Evolutionary conservation across 2,113 vertebrate species (phyloP).

Genomic region (Mustela nigripes): DNA sequence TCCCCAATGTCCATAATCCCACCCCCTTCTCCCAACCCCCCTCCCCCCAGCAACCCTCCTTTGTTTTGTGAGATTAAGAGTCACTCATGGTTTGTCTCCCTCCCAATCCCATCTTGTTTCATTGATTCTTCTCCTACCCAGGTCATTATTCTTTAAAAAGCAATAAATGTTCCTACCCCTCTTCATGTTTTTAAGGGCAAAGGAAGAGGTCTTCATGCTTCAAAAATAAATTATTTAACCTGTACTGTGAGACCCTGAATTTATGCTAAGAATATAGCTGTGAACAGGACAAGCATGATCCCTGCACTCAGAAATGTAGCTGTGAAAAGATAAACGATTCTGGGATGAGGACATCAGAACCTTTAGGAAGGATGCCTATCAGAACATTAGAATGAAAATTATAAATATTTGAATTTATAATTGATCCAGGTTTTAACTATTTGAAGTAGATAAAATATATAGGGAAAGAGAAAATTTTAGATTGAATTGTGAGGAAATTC

Average conservation of each 20-base stretch:
- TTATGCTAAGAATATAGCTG: neutral
- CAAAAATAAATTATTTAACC: neutral
- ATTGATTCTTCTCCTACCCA: no score
- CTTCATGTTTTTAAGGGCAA: neutral
- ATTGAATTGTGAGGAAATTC: neutral
- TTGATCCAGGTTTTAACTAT: neutral
- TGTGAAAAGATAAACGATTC: neutral
- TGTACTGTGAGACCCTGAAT: neutral
- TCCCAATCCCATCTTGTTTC: no score
- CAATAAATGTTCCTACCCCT: neutral
- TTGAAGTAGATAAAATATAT: neutral
- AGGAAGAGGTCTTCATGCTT: neutral
- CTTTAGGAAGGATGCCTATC: neutral
- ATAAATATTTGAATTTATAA: conserved; percentile 18
- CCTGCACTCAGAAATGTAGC: neutral
- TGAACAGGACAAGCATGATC: neutral
- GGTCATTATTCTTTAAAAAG: neutral
- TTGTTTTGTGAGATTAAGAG: no score
- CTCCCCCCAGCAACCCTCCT: no score
- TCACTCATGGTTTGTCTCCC: no score
- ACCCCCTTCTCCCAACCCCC: no score
- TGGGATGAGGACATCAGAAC: neutral
- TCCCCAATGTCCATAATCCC: no score
- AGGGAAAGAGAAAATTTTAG: neutral
- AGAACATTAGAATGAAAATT: neutral